A percentile compares a stretch with the other conserved stretches of the same genome.
These are phyloP conservation scores for Schizotus pectinicornis DNA, from an alignment of 2,888 invertebrate genomes.

Conservation along the genomic window DNA sequence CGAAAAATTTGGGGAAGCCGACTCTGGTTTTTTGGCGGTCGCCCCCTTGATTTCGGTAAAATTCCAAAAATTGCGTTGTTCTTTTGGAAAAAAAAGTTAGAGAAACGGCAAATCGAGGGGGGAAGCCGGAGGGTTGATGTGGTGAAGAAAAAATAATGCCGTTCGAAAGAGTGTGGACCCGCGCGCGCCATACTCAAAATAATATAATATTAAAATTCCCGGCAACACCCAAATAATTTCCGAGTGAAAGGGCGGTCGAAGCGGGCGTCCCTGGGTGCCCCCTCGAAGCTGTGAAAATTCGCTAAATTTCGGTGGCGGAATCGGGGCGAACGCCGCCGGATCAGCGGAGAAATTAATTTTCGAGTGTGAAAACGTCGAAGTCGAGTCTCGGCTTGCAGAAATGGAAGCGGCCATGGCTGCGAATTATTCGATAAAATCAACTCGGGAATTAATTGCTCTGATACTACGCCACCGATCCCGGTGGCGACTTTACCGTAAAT, in stretches of 20 bases:
- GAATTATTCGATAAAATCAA: constrained; percentile 47
- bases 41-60: background rate
- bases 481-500: constrained; percentile 48
- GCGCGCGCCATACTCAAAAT: constrained; percentile 56
- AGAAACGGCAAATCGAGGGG: background rate
- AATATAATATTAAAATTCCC: constrained; percentile 57
- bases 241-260: constrained; percentile 37
- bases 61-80: too few relatives aligned
- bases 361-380: constrained; percentile 38
- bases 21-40: background rate
- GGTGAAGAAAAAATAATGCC: constrained; percentile 18
- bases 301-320: constrained; percentile 42
- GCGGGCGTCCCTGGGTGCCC: constrained; percentile 31
- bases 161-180: constrained; percentile 45
- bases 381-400: constrained; percentile 40
- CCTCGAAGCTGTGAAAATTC: constrained; percentile 44
- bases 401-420: constrained; percentile 52
- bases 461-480: constrained; percentile 37
- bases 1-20: background rate
- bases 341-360: constrained; percentile 53
- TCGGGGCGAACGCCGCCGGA: constrained; percentile 16
- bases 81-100: too few relatives aligned
- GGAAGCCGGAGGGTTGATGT: constrained; percentile 11
- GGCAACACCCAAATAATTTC: constrained; percentile 58
- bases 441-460: constrained; percentile 51